Base-by-base conservation (phyloP, 2,113 vertebrate genomes). In the Syngnathus scovelli region DNA sequence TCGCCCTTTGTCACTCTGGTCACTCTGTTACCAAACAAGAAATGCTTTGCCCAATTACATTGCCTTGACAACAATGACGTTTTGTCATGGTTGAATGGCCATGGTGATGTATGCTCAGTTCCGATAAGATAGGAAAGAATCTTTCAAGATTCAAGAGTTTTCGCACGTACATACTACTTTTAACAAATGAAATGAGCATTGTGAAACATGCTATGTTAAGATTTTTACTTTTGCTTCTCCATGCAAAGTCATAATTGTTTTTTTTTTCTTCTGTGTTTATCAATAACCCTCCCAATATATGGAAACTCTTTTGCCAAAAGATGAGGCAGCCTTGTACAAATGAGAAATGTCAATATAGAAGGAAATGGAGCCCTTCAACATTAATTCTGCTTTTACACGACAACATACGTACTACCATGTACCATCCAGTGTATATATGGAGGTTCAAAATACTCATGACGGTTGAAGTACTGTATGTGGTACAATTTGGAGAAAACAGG, bases 1-100 rank as follows among this genome's bases (percentile, higher is more conserved):
- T 37, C 1, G 36, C 44, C 74, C 81, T 70, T 78, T 81, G 74
- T 81, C 54, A 54, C 55, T 41, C 49, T 33, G 21, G 36, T 69
- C 23, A 51, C 67, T 66, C 27, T 33, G 27, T 33, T 33, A 33
- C 27, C 27, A 33, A 33, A 33, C 27, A 59, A 41, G 60, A 59
- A 55, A 61, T 56, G 11, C 21, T 64, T 73, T 58, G 6, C 15
- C 58, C 33, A 54, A 18, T 68, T 61, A 58, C 4, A 27, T 6
- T 36, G 27, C 27, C 55, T 2, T 58, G 55, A 58, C 55, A 36
- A 58, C 55, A 58, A 33, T 58, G 27, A 36, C 16, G 55, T 36
- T 36, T 58, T 58, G 55, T 58, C 36, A 58, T 27, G 27, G 55
- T 58, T 18, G 33, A 58, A 18, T 58, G 55, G 55, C 36, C 27